phyloP scores from a whole-genome alignment of 2,113 vertebrate genomes.

The Rhynchopsitta pachyrhyncha region DNA sequence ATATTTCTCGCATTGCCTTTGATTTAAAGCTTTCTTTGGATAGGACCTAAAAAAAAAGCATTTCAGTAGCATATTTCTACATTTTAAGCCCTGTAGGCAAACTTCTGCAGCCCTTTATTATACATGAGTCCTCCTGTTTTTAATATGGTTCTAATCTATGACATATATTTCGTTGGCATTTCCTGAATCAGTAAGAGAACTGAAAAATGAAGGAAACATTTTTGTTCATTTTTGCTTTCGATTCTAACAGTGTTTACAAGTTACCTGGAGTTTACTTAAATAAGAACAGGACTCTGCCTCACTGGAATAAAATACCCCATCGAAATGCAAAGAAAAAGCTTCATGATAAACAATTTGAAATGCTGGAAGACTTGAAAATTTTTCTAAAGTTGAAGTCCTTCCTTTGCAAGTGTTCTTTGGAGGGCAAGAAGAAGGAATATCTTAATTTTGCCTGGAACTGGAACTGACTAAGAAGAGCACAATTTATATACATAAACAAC shows the following conservation, averaged over 20 bases:
- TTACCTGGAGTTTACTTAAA: not conserved
- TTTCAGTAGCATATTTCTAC: not conserved
- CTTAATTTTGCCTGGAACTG: not conserved
- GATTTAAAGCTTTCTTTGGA: constrained; percentile 3
- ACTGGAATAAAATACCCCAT: not conserved
- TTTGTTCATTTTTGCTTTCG: not conserved
- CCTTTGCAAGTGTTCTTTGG: not conserved
- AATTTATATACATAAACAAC: not conserved
- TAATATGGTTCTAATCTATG: not conserved
- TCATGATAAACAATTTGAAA: not conserved
- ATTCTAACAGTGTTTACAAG: not conserved
- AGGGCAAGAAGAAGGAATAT: not conserved
- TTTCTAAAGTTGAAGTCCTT: not conserved
- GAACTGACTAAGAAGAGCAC: not conserved
- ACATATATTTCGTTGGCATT: not conserved
- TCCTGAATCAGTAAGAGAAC: not conserved
- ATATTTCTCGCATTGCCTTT: constrained; percentile 15
- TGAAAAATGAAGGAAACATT: not conserved
- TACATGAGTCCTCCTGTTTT: not conserved
- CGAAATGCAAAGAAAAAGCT: not conserved
- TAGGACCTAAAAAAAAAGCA: not conserved
- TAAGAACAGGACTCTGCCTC: not conserved
- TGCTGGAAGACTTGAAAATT: not conserved
- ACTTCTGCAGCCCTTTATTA: not conserved
- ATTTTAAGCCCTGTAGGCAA: not conserved